phyloP scores from a whole-genome alignment of 2,113 vertebrate genomes.

The Heterochromis multidens region DNA sequence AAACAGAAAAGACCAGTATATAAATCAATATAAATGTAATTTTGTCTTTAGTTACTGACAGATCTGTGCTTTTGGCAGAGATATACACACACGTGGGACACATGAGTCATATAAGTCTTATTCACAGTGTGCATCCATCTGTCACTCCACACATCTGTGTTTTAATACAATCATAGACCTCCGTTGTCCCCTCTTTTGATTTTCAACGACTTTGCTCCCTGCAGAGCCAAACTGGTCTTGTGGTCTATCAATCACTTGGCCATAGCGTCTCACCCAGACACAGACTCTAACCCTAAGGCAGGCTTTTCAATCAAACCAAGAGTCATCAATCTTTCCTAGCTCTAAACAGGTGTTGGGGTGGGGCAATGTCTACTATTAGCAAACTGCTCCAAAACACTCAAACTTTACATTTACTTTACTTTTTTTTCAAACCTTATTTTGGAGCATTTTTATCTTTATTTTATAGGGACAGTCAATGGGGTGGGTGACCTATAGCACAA shows the following conservation, averaged over 20 bases:
- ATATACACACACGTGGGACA: background rate
- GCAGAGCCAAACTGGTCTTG: conserved; percentile 49
- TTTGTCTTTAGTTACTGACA: background rate
- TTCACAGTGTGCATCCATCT: conserved; percentile 22
- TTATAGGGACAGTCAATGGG: no score
- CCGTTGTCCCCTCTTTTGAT: conserved; percentile 41
- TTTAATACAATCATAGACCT: conserved; percentile 62
- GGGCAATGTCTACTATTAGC: conserved; percentile 36
- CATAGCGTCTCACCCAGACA: conserved; percentile 69
- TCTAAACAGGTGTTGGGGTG: conserved; percentile 28
- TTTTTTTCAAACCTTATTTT: background rate
- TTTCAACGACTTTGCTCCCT: conserved; percentile 60
- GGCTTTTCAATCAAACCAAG: conserved; percentile 79
- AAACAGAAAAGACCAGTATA: background rate
- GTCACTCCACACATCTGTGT: conserved; percentile 45
- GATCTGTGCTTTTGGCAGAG: background rate
- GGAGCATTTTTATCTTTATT: no score
- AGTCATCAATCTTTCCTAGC: conserved; percentile 73
- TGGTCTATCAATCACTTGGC: conserved; percentile 75
- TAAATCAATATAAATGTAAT: background rate
- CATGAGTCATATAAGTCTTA: background rate
- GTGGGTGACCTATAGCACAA: background rate
- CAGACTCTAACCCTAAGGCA: conserved; percentile 68
- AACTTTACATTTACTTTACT: background rate
- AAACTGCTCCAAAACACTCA: conserved; percentile 42